Evolutionary conservation across 2,888 invertebrate species (phyloP).

Genomic region (Apotomis capreana): DNA sequence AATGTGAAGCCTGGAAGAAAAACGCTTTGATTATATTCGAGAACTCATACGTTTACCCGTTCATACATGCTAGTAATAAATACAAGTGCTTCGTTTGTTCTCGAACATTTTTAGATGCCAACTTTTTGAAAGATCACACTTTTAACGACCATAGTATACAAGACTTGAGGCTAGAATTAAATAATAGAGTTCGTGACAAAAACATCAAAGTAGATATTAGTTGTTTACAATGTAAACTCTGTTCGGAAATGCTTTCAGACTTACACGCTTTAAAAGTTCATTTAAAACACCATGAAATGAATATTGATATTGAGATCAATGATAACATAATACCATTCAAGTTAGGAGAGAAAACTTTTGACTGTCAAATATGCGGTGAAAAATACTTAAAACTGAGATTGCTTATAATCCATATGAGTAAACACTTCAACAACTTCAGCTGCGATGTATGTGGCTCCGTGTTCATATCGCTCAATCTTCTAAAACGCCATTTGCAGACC

Average conservation of each 20-base stretch:
- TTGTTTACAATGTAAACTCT: conserved; percentile 64
- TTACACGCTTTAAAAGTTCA: conserved; percentile 62
- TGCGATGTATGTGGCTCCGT: conserved; percentile 71
- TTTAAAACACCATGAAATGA: conserved; percentile 61
- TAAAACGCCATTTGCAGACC: conserved; percentile 63
- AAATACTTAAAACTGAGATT: conserved; percentile 61
- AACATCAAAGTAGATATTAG: conserved; percentile 68
- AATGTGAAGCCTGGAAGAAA: conserved; percentile 57
- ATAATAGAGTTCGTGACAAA: conserved; percentile 59
- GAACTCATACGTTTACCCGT: conserved; percentile 67
- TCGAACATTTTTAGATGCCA: conserved; percentile 57
- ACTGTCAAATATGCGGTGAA: conserved; percentile 68
- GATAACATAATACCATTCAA: conserved; percentile 72
- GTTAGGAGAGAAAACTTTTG: conserved; percentile 57
- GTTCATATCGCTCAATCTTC: conserved; percentile 60
- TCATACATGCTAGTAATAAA: conserved; percentile 63
- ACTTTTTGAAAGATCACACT: conserved; percentile 59
- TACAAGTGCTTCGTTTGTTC: conserved; percentile 70
- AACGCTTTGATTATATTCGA: conserved; percentile 66
- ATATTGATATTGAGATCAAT: conserved; percentile 55
- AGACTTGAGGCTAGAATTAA: conserved; percentile 59
- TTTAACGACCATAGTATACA: conserved; percentile 53
- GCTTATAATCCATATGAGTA: conserved; percentile 72
- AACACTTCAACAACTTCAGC: conserved; percentile 71
- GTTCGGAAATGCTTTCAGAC: conserved; percentile 50